Percentiles rank a stretch among this genome's conserved stretches.
Evolutionary conservation across 2,888 invertebrate species (phyloP).

Genomic region (Rugalucina vietnamica): DNA sequence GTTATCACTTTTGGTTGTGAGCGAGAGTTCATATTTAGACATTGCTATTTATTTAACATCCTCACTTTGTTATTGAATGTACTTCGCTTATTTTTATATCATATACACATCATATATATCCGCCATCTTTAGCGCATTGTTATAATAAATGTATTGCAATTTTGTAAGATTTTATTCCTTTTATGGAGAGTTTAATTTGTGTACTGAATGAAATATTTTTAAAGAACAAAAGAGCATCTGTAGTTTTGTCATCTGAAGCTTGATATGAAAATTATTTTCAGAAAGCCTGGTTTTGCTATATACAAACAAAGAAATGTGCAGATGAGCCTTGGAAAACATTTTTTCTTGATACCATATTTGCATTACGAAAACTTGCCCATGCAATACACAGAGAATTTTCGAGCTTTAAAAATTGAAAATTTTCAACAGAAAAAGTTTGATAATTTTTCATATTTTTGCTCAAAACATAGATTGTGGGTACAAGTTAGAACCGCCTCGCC

Average conservation of each 20-base stretch:
- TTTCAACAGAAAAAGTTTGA: too few species aligned
- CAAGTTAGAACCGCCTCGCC: too few species aligned
- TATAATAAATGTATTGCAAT: neutral
- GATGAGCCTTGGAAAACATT: too few species aligned
- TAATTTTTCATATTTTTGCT: too few species aligned
- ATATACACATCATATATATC: constrained; percentile 13
- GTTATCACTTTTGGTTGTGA: neutral
- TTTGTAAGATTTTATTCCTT: constrained; percentile 13
- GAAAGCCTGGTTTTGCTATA: neutral
- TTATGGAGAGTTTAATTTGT: constrained; percentile 16
- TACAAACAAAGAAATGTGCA: too few species aligned
- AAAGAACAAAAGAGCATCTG: neutral
- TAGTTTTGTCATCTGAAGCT: neutral
- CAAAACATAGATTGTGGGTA: too few species aligned
- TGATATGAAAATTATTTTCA: neutral
- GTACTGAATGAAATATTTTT: neutral
- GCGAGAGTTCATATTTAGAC: constrained; percentile 12
- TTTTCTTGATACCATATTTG: neutral
- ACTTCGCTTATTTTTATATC: constrained; percentile 12
- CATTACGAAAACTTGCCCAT: neutral
- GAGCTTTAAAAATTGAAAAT: too few species aligned
- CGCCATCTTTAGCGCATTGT: constrained; percentile 3
- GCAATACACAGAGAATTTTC: neutral
- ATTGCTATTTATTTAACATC: constrained; percentile 14
- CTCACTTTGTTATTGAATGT: constrained; percentile 5